Base-by-base conservation (phyloP, 2,888 invertebrate species). In the Euplexia lucipara region DNA sequence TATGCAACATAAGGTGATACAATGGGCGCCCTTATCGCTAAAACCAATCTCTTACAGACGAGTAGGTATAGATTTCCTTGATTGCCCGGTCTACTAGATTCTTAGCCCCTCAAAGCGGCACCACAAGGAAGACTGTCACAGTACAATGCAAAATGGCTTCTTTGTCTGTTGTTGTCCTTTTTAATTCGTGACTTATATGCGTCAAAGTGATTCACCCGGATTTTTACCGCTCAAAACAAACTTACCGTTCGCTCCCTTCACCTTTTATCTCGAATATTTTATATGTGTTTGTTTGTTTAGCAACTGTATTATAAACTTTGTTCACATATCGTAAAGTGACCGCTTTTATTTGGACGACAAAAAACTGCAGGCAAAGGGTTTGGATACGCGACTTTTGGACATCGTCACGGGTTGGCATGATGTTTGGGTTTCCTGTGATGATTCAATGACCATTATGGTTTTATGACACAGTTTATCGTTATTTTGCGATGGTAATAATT, bases 111-210 rank as follows among this genome's bases (percentile, higher is more conserved):
- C 45, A 78, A 81, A 86, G 92, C 95, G 94, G 94, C 92, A 90
- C 75, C 87, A 88, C 89, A 92, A 94, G 92, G 90, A 89, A 90
- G 83, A 92, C 90, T 94, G 95, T 95, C 94, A 89, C 94, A 93
- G 86, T 78, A 91, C 84, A 90, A 93, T 93, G 95, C 95, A 95
- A 95, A 95, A 95, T 93, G 92, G 89, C 86, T 87, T 91, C 93
- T 94, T 95, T 94, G 95, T 94, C 89, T 86, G 88, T 78, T 95
- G 94, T 95, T 95, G 93, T 92, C 92, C 91, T 92, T 94, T 92
- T 91, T 94, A 95, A 94, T 95, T 95, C 93, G 88, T 93, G 87
- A 92, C 91, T 93, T 93, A 93, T 93, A 94, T 91, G 94, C 93
- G 92, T 91, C 90, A 90, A 92, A 93, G 91, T 94, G 94, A 94